Conservation (phyloP, 1,140 invertebrate species). For the Brevipalpus yothersi region DNA sequence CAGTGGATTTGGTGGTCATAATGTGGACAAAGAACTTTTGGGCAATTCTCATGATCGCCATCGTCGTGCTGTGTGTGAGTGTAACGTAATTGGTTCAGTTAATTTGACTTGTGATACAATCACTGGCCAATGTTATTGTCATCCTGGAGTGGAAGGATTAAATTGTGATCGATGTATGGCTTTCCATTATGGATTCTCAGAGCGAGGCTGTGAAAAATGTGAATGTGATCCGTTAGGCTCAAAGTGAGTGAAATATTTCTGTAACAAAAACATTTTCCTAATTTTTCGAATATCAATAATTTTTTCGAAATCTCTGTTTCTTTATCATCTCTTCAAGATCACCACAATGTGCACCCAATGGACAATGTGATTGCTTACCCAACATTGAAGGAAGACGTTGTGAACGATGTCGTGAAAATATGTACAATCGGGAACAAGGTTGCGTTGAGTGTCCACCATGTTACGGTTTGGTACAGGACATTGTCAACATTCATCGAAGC, state of each 20-base stretch:
- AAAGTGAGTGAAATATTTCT: conserved; percentile 23
- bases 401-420: conserved; percentile 78
- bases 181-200: conserved; percentile 67
- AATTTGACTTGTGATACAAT: conserved; percentile 52
- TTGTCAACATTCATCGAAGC: conserved; percentile 45
- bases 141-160: conserved; percentile 51
- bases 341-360: conserved; percentile 37
- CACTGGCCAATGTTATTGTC: conserved; percentile 50
- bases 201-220: conserved; percentile 53
- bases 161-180: conserved; percentile 58
- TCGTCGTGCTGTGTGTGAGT: conserved; percentile 36
- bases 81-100: conserved; percentile 54
- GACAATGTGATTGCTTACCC: conserved; percentile 57
- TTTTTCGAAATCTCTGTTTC: too few relatives aligned
- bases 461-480: conserved; percentile 72
- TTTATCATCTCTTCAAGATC: too few relatives aligned
- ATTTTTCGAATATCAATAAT: background rate
- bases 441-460: conserved; percentile 68
- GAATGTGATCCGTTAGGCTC: conserved; percentile 72
- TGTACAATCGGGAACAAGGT: conserved; percentile 51
- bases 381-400: conserved; percentile 58
- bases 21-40: conserved; percentile 20
- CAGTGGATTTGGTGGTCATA: conserved; percentile 19
- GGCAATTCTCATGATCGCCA: conserved; percentile 4
- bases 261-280: too few relatives aligned